Evolutionary conservation across 2,888 invertebrate genomes (phyloP).

Genomic region (Therioaphis trifolii): DNA sequence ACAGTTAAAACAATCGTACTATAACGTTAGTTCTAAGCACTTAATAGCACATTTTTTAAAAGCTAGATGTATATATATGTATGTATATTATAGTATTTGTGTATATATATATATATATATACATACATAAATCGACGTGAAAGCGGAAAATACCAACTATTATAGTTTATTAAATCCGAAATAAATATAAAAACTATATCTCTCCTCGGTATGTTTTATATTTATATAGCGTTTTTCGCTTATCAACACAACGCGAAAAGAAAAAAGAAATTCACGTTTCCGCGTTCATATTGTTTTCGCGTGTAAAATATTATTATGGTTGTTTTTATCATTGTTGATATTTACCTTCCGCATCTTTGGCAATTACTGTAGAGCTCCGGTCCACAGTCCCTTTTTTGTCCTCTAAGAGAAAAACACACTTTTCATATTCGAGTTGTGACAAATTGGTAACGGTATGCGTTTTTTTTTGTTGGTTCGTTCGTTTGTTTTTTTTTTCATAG

Average conservation of each 20-base stretch:
- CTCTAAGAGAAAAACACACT: constrained; percentile 71
- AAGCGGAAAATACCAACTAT: constrained; percentile 39
- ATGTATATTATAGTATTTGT: too few species aligned
- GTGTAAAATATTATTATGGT: constrained; percentile 22
- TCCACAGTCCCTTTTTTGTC: constrained; percentile 93
- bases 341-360: constrained; percentile 90
- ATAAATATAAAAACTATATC: not conserved
- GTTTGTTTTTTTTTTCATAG: not conserved
- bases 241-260: not conserved
- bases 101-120: too few species aligned
- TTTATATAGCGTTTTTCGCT: not conserved
- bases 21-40: not conserved
- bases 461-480: constrained; percentile 27
- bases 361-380: constrained; percentile 92
- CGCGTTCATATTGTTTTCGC: constrained; percentile 50
- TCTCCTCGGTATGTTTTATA: not conserved
- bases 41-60: not conserved
- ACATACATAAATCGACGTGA: constrained; percentile 37
- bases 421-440: constrained; percentile 63
- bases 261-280: constrained; percentile 35
- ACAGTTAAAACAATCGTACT: not conserved
- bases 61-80: not conserved
- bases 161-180: not conserved
- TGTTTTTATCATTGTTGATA: constrained; percentile 61
- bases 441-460: constrained; percentile 55